These are phyloP conservation scores for Colinus virginianus DNA, from an alignment of 2,113 vertebrate species.

Conservation along the genomic window DNA sequence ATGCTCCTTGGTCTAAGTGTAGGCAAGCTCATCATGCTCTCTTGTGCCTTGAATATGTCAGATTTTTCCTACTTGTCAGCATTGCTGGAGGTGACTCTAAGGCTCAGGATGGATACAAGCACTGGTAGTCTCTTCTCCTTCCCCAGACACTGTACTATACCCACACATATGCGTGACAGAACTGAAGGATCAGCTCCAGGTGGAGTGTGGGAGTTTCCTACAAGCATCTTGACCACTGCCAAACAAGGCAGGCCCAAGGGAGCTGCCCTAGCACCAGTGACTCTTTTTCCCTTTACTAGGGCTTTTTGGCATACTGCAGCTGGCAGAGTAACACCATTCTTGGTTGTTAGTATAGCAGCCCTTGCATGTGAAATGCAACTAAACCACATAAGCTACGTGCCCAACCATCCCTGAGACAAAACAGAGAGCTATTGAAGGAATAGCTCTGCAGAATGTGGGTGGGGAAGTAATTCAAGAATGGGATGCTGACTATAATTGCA, in stretches of 20 bases:
- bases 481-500: background rate
- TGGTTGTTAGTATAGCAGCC: background rate
- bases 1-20: accelerated
- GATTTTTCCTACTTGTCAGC: background rate
- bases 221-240: accelerated
- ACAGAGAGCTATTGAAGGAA: background rate
- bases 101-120: background rate
- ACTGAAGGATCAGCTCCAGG: background rate
- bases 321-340: background rate
- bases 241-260: background rate
- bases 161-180: accelerated
- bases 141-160: background rate
- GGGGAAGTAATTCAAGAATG: background rate
- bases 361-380: background rate
- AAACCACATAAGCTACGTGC: background rate
- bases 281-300: background rate
- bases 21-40: background rate
- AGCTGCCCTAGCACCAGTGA: background rate
- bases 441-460: background rate
- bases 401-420: background rate
- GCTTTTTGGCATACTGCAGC: background rate
- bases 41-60: background rate
- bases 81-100: background rate
- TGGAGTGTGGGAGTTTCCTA: accelerated
- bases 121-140: background rate